Percentiles rank a stretch among this genome's conserved stretches.
phyloP scores from a whole-genome alignment of 2,113 vertebrate genomes.

The Podarcis raffonei region DNA sequence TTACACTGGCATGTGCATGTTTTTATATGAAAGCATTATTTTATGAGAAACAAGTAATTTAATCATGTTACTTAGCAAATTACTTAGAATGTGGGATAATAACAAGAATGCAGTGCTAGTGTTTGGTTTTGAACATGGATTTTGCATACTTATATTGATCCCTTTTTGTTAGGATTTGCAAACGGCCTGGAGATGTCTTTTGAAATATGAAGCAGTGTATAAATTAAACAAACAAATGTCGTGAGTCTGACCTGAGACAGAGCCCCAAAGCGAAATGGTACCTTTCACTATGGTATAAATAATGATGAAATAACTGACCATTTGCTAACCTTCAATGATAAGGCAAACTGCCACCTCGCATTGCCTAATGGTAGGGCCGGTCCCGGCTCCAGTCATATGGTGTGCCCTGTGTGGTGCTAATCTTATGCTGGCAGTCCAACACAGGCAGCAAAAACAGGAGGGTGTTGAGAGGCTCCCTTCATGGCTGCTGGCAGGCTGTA shows the following conservation, averaged over 20 bases:
- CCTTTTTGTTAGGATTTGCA: no score
- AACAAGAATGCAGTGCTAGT: no score
- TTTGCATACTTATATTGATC: no score
- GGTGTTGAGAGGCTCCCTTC: background rate
- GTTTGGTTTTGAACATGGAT: no score
- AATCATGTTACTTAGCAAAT: no score
- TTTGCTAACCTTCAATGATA: background rate
- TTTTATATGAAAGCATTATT: background rate
- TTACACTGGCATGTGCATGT: background rate
- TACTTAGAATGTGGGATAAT: no score
- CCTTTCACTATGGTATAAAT: background rate
- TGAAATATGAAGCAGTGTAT: no score
- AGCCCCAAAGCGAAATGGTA: background rate
- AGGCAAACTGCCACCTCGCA: background rate
- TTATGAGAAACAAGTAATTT: no score
- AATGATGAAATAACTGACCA: background rate
- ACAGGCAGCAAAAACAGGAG: background rate
- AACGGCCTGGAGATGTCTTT: no score
- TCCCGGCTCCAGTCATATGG: no score
- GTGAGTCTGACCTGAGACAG: background rate
- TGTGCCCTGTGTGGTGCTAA: background rate
- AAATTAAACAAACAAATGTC: background rate
- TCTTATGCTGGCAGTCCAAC: background rate
- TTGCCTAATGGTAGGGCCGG: background rate
- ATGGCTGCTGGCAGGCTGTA: background rate